Conservation (phyloP, 2,797 vertebrate species). For the Pangasius sanitwongsei region DNA sequence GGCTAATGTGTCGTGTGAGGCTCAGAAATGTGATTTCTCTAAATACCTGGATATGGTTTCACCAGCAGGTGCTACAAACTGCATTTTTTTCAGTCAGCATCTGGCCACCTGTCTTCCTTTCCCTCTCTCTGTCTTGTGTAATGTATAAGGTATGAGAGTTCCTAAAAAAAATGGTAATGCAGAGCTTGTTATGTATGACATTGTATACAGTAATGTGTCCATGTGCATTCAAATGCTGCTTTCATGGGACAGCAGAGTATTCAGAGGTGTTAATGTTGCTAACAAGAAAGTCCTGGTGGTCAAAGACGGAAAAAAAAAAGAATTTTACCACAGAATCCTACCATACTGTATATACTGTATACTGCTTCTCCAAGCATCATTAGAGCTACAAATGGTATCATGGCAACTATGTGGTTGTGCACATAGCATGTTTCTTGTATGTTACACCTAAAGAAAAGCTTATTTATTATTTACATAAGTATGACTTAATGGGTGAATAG, state of each 20-base stretch:
- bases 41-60: conserved; percentile 84
- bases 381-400: neutral
- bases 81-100: conserved; percentile 34
- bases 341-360: neutral
- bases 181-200: neutral
- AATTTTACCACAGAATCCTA: neutral
- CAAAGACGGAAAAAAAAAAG: too few species aligned
- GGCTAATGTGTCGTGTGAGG: conserved; percentile 47
- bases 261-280: neutral
- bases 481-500: neutral
- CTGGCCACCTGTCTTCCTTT: conserved; percentile 64
- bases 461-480: neutral
- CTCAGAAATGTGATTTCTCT: conserved; percentile 74
- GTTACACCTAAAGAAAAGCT: neutral
- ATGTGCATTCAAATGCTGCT: neutral
- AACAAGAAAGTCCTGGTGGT: neutral
- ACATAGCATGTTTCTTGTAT: neutral
- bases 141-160: neutral
- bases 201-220: neutral
- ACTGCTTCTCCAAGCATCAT: neutral
- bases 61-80: conserved; percentile 78
- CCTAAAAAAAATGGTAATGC: neutral
- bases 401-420: neutral
- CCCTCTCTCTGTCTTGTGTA: neutral
- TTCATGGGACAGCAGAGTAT: neutral